A percentile compares a stretch with the other conserved stretches of the same genome.
These are phyloP conservation scores for Heliocidaris erythrogramma DNA, from an alignment of 35 echinoderm and acorn worm species.

Conservation along the genomic window DNA sequence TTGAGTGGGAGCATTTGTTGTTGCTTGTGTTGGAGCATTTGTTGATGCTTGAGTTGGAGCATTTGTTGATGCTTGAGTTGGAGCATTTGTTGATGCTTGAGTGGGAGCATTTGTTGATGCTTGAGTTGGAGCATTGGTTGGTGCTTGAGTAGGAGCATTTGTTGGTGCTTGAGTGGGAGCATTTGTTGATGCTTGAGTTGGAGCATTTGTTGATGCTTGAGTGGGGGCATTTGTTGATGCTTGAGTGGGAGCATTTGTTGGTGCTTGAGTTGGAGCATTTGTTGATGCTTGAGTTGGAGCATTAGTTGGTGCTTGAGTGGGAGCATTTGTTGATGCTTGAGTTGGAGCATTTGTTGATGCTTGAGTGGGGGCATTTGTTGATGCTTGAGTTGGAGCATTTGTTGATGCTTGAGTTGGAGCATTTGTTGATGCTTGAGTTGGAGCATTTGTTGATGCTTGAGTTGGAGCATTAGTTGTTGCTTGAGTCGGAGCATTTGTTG, in stretches of 20 bases:
- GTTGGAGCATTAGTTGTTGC: no score
- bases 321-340: background rate
- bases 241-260: background rate
- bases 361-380: background rate
- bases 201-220: background rate
- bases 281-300: background rate
- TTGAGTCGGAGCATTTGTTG: no score
- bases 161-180: background rate
- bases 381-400: background rate
- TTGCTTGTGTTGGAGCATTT: background rate
- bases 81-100: no score
- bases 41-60: background rate
- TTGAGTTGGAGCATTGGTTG: background rate
- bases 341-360: background rate
- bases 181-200: background rate
- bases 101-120: no score
- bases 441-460: no score
- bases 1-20: background rate
- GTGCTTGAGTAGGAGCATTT: background rate
- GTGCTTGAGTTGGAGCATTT: background rate
- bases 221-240: no score
- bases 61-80: background rate
- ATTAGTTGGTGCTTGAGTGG: background rate
- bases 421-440: no score
- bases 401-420: no score